Conservation (phyloP, 2,113 vertebrate species). For the Pampusana beccarii region DNA sequence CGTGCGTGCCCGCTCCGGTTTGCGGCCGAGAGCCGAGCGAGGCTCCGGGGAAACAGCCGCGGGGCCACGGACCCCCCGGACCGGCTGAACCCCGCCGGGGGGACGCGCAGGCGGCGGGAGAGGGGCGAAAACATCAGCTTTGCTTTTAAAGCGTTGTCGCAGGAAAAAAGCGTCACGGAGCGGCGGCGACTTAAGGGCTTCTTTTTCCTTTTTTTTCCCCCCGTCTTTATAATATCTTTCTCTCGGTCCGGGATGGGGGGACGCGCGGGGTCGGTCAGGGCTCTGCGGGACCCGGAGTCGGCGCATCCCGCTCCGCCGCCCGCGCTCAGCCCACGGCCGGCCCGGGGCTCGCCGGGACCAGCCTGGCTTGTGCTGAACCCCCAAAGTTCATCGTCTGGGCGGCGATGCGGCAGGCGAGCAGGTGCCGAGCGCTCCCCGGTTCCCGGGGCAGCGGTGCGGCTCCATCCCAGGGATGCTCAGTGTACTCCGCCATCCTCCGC, state of each 20-base stretch:
- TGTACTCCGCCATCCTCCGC: not conserved
- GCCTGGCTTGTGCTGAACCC: not conserved
- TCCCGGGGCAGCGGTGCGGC: not conserved
- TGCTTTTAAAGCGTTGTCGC: not conserved
- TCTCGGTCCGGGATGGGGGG: not conserved
- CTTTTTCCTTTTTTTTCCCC: not conserved
- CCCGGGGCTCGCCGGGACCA: not conserved
- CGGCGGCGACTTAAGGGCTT: not conserved
- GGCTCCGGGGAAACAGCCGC: not conserved
- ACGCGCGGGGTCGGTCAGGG: no score
- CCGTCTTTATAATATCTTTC: not conserved
- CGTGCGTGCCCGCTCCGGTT: not conserved
- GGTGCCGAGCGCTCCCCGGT: not conserved
- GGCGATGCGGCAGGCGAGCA: not conserved
- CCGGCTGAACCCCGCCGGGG: not conserved
- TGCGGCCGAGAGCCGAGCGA: not conserved
- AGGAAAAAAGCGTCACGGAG: conserved; percentile 36
- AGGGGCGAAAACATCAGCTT: not conserved
- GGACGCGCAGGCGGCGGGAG: not conserved
- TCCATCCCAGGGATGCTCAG: not conserved
- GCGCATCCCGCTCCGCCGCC: not conserved
- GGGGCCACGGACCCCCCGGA: not conserved
- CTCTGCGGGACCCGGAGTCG: not conserved
- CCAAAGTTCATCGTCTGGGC: not conserved
- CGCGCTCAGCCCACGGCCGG: not conserved